Evolutionary conservation across 2,888 invertebrate species (phyloP), one percentile per base, ranked within the genome.

Genomic region (Pilophorus perplexus): DNA sequence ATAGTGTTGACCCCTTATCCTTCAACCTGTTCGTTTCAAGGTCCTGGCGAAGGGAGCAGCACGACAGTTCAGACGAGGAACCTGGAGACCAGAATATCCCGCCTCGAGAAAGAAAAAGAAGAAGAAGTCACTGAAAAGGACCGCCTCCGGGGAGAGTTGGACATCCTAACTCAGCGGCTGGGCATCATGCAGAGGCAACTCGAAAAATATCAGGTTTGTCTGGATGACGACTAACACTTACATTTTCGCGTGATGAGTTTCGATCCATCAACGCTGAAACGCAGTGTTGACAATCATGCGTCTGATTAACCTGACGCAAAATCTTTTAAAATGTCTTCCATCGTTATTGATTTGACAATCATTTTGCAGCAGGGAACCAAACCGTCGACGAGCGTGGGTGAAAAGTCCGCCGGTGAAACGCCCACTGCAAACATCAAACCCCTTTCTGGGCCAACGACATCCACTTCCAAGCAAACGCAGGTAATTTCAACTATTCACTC

Each of bases 351-450:
- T 14, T 2, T 46, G 18, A 46, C 16, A 16, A 12, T 46, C 2
- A 44, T 6, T 50, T 54, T 10, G 14, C 38, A 60, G 48, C 64
- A 73, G 70, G 85, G 85, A 3, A 83, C 82, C 50, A 88, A 88
- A 74, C 83, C 89, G 18, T 84, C 85, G 40, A 83, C 84, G 2
- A 84, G 87, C 72, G 83, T 89, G 69, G 77, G 83, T 1, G 81
- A 82, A 38, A 83, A 82, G 71, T 77, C 79, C 1, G 78, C 79
- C 2, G 78, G 79, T 0, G 86, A 85, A 71, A 84, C 86, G 25
- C 85, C 88, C 0, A 95, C 93, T 0, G 95, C 95, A 3, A 95
- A 95, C 75, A 95, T 95, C 44, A 92, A 93, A 77, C 95, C 95
- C 0, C 92, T 95, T 88, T 89, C 94, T 2, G 91, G 91, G 73